A percentile compares a stretch with the other conserved stretches of the same genome.
Evolutionary conservation across 35 echinoderm and acorn worm species (phyloP).

Genomic region (Lytechinus pictus): DNA sequence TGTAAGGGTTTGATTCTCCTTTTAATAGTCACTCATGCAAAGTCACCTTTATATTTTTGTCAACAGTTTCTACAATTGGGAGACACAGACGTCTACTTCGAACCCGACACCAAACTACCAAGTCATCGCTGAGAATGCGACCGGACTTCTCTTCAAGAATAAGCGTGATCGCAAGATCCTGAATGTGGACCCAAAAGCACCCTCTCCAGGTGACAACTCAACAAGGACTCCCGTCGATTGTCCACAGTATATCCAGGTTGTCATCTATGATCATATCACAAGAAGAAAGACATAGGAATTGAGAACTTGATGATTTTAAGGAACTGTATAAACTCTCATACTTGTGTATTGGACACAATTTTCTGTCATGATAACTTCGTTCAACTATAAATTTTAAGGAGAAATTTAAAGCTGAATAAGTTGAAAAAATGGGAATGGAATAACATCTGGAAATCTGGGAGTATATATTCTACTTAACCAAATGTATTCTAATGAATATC

Average conservation of each 20-base stretch:
- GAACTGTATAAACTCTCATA: background rate
- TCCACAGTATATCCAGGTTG: slow-evolving; percentile 95
- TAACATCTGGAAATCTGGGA: too few relatives aligned
- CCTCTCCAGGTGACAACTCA: slow-evolving; percentile 96
- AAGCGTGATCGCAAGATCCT: slow-evolving; percentile 94
- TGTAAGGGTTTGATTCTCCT: too few relatives aligned
- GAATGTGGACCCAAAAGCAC: slow-evolving; percentile 96
- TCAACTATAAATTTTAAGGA: too few relatives aligned
- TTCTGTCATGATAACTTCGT: too few relatives aligned
- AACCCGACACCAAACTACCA: slow-evolving; percentile 99
- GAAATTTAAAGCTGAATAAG: too few relatives aligned
- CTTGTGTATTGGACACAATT: too few relatives aligned
- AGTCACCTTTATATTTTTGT: background rate
- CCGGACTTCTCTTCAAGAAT: slow-evolving; percentile 96
- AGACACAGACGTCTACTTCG: slow-evolving; percentile 97
- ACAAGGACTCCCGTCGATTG: slow-evolving; percentile 92
- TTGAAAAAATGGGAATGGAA: too few relatives aligned
- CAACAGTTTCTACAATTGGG: slow-evolving; percentile 98
- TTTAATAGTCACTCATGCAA: too few relatives aligned
- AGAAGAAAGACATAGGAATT: slow-evolving; percentile 85
- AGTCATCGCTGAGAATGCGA: slow-evolving; percentile 98
- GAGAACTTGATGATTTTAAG: background rate
- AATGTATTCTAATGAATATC: too few relatives aligned
- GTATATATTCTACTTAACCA: too few relatives aligned
- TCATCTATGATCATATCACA: slow-evolving; percentile 99